Conservation (phyloP, 1,140 invertebrate species). For the Dendrolimus punctatus region DNA sequence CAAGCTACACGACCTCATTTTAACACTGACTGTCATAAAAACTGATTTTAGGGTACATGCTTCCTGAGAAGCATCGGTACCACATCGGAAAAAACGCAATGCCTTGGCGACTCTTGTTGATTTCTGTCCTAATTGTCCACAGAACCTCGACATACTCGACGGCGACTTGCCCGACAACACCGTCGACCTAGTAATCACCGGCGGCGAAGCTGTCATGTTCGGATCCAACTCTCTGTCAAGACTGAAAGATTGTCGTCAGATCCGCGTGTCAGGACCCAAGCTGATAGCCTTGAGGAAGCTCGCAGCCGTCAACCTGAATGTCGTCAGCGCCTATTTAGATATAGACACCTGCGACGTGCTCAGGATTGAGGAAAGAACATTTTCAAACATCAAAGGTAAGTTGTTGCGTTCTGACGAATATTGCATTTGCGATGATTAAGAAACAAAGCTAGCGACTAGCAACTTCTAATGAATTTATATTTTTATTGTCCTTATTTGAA, state of each 20-base stretch:
- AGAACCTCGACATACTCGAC: constrained; percentile 42
- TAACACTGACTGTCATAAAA: too few species aligned
- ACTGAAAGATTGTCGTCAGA: constrained; percentile 34
- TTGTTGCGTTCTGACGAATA: neutral
- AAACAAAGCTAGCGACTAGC: too few species aligned
- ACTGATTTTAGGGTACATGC: too few species aligned
- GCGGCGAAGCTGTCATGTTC: constrained; percentile 73
- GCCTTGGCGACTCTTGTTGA: neutral
- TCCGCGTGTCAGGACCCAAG: constrained; percentile 29
- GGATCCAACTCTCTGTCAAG: constrained; percentile 55
- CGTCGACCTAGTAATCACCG: constrained; percentile 73
- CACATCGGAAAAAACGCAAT: neutral
- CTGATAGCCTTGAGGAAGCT: constrained; percentile 31
- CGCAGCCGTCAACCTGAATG: constrained; percentile 35
- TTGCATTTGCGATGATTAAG: too few species aligned
- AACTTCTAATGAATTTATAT: too few species aligned
- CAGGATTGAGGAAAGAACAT: constrained; percentile 41
- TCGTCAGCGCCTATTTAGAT: constrained; percentile 42
- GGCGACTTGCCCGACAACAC: constrained; percentile 73
- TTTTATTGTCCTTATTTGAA: too few species aligned
- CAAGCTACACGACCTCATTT: too few species aligned
- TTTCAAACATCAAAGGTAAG: constrained; percentile 50
- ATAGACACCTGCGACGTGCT: constrained; percentile 37
- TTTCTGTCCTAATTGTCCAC: constrained; percentile 19
- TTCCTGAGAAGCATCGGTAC: too few species aligned